phyloP scores from a whole-genome alignment of 2,797 vertebrate genomes.

The Rhinoraja longicauda region DNA sequence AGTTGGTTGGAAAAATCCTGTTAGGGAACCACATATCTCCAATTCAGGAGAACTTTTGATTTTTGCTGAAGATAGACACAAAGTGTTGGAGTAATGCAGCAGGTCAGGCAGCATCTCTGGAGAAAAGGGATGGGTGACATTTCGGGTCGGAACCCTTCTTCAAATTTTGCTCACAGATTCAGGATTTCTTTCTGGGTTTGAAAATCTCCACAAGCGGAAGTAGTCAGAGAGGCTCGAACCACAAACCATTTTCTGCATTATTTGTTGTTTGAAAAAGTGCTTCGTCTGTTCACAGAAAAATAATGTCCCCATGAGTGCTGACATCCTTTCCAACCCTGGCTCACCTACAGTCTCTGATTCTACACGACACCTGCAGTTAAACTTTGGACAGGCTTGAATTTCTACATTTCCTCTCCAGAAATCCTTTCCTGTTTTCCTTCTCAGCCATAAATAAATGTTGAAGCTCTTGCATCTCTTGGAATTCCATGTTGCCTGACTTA shows the following conservation, averaged over 20 bases:
- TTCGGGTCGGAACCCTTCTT: no score
- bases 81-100: no score
- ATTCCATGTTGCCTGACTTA: neutral
- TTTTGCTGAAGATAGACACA: neutral
- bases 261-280: neutral
- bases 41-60: neutral
- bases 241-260: neutral
- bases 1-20: neutral
- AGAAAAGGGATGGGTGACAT: no score
- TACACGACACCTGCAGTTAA: neutral
- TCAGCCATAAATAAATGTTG: neutral
- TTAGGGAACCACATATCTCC: neutral
- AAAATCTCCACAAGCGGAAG: neutral
- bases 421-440: neutral
- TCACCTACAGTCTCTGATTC: neutral
- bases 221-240: neutral
- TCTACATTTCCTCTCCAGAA: neutral
- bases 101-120: no score
- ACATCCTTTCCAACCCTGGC: neutral
- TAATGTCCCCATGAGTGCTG: neutral
- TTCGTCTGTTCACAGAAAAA: neutral
- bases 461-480: neutral
- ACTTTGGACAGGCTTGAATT: neutral
- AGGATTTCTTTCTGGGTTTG: neutral
- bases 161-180: neutral